A percentile compares a stretch with the other conserved stretches of the same genome.
phyloP scores from a whole-genome alignment of 2,888 invertebrate species.

The Fissipunctia ypsillon region DNA sequence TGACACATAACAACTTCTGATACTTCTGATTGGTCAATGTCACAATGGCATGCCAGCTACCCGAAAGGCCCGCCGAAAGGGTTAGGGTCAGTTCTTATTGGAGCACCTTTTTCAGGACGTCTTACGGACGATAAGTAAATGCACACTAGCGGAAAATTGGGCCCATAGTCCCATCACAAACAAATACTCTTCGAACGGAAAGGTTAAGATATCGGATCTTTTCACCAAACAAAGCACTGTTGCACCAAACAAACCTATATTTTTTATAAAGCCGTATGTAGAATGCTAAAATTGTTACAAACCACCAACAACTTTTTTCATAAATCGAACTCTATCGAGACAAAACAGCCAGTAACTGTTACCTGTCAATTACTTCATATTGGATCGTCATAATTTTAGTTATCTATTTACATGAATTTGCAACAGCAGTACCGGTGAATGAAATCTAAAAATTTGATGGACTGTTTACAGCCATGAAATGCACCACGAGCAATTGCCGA shows the following conservation, averaged over 20 bases:
- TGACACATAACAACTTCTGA: too few species aligned
- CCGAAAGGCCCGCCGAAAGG: too few species aligned
- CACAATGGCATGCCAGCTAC: too few species aligned
- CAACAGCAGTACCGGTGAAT: neutral
- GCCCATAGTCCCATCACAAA: conserved; percentile 9
- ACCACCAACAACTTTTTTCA: neutral
- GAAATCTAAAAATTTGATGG: neutral
- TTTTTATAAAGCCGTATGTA: too few species aligned
- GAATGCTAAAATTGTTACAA: neutral
- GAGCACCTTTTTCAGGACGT: neutral
- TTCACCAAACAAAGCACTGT: neutral
- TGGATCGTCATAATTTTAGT: neutral
- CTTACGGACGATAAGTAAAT: neutral
- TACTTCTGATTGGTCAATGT: too few species aligned
- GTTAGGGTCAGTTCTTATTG: too few species aligned
- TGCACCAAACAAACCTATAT: too few species aligned
- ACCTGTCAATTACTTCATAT: neutral
- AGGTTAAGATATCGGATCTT: neutral
- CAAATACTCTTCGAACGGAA: conserved; percentile 17
- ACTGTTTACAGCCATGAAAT: too few species aligned
- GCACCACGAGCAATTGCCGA: too few species aligned
- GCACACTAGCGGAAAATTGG: conserved; percentile 16
- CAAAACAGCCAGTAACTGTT: neutral
- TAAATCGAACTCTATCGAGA: neutral
- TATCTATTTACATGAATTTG: neutral